A percentile compares a stretch with the other conserved stretches of the same genome.
Conservation (phyloP, 1,140 invertebrate genomes). For the Spodoptera frugiperda region DNA sequence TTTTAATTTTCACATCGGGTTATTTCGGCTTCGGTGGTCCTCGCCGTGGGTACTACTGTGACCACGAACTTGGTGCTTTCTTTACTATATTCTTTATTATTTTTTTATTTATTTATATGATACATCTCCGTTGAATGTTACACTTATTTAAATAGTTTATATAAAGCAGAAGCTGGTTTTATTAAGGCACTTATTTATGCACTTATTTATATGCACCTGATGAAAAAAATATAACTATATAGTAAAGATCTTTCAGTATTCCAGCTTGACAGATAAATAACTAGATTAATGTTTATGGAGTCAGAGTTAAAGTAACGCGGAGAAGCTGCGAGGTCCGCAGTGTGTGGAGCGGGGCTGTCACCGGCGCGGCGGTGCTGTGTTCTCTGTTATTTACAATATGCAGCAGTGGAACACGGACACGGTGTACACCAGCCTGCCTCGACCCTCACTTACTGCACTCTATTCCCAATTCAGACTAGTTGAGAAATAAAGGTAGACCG, state of each 20-base stretch:
- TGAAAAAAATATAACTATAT: too few relatives aligned
- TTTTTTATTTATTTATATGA: background rate
- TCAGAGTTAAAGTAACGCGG: too few relatives aligned
- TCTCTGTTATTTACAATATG: constrained; percentile 22
- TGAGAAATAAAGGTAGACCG: too few relatives aligned
- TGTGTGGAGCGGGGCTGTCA: background rate
- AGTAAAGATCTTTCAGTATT: too few relatives aligned
- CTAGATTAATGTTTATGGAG: too few relatives aligned
- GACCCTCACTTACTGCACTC: background rate
- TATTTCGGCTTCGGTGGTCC: constrained; percentile 52
- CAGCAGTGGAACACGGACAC: constrained; percentile 2
- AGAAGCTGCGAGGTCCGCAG: constrained; percentile 17
- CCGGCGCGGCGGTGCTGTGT: constrained; percentile 25
- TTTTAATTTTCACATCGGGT: constrained; percentile 57
- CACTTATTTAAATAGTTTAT: too few relatives aligned
- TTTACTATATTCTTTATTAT: background rate
- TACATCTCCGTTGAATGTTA: background rate
- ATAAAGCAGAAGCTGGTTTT: too few relatives aligned
- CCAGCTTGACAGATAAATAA: too few relatives aligned
- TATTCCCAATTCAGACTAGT: background rate
- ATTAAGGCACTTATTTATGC: too few relatives aligned
- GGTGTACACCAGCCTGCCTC: background rate
- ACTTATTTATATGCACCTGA: too few relatives aligned
- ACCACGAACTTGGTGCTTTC: constrained; percentile 16
- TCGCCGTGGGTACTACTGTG: constrained; percentile 33